Evolutionary conservation across 1,140 invertebrate species (phyloP), one percentile per base, ranked within the genome.

Genomic region (Zaprionus vittiger): DNA sequence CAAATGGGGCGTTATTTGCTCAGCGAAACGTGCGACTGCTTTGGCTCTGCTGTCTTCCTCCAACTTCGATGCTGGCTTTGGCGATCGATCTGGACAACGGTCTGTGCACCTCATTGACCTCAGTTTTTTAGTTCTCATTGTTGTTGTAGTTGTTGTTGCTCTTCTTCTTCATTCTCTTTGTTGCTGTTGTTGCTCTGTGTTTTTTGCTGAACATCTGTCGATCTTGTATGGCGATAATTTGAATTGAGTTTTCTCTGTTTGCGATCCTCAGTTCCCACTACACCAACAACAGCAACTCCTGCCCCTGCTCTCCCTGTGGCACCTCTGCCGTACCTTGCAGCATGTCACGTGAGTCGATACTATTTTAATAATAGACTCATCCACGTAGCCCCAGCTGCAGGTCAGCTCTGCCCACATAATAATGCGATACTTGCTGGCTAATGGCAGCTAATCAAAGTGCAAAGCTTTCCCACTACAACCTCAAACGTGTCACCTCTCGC

Each of bases 171-270:
- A 26, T 63, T 41, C 64, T 41, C 41, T 34, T 34, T 64, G 66
- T 54, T 80, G 69, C 76, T 83, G 69, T 71, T 76, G 69, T 77
- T 28, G 26, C 38, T 63, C 44, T 68, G 34, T 28, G 38, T 80
- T 69, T 80, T 74, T 77, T 72, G 85, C 61, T 85, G 85, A 90
- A 90, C 85, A 90, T 90, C 85, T 90, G 85, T 90, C 85, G 85
- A 90, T 90, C 85, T 90, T 90, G 86, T 90, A 72, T 72, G 79
- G 70, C 86, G 85, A 90, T 90, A 90, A 90, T 90, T 90, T 90
- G 85, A 90, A 90, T 90, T 90, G 85, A 90, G 85, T 90, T 90
- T 91, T 90, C 86, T 89, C 66, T 56, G 60, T 71, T 80, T 79
- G 66, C 73, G 77, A 80, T 75, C 77, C 80, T 31, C 62, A 67